phyloP scores from a whole-genome alignment of 2,888 invertebrate genomes.

The Alviniconcha strummeri region DNA sequence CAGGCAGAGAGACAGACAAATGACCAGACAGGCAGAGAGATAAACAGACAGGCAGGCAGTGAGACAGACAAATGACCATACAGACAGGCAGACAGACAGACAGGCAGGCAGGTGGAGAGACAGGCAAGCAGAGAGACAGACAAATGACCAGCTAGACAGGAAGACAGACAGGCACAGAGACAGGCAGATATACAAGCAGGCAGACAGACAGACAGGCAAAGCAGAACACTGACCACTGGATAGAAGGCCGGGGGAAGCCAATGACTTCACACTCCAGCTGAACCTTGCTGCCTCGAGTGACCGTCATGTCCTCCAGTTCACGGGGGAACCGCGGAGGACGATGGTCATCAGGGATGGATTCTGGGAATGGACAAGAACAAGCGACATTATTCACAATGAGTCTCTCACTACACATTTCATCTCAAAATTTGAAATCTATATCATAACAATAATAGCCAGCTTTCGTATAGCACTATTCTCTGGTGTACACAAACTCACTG shows the following conservation, averaged over 20 bases:
- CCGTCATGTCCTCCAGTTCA: slow-evolving; percentile 59
- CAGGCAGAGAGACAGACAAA: neutral
- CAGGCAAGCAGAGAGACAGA: too few species aligned
- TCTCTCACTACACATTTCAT: too few species aligned
- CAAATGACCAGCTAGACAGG: too few species aligned
- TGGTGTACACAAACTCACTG: too few species aligned
- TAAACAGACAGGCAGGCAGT: neutral
- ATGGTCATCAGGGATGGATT: slow-evolving; percentile 67
- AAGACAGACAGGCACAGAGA: neutral
- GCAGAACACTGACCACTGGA: slow-evolving; percentile 64
- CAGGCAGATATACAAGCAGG: slow-evolving; percentile 2
- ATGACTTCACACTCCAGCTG: slow-evolving; percentile 64
- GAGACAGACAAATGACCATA: neutral
- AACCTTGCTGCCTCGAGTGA: slow-evolving; percentile 61
- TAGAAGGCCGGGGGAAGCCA: slow-evolving; percentile 63
- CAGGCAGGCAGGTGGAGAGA: neutral
- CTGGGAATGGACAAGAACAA: slow-evolving; percentile 41
- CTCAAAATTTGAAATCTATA: too few species aligned
- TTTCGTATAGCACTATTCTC: too few species aligned
- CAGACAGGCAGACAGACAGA: neutral
- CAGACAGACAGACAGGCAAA: slow-evolving; percentile 6
- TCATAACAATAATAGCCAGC: too few species aligned
- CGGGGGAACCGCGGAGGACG: slow-evolving; percentile 72
- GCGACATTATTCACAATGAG: too few species aligned
- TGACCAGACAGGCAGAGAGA: neutral